Evolutionary conservation across 2,888 invertebrate species (phyloP), one percentile per base, ranked within the genome.

Genomic region (Polyommatus iphigenia): DNA sequence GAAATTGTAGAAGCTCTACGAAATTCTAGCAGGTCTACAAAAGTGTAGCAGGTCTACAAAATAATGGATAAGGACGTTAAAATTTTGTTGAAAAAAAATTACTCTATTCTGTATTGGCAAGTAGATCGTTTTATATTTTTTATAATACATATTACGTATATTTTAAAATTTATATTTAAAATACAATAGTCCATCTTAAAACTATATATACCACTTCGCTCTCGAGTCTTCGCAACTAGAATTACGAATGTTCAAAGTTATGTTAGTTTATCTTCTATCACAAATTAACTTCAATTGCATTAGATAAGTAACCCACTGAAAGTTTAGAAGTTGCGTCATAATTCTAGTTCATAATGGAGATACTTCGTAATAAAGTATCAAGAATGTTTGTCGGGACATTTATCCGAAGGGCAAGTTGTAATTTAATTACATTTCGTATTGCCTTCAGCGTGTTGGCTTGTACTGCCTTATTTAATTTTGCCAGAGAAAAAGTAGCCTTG

Each of bases 361-460:
- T 72, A 72, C 36, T 72, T 20, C 36, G 72, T 72, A 72, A 72
- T 41, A 72, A 72, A 72, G 41, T 72, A 72, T 72, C 72, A 72
- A 72, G 72, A 72, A 72, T 72, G 41, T 72, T 71, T 72, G 20
- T 72, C 41, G 20, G 62, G 62, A 29, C 67, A 32, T 62, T 62
- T 62, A 10, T 67, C 67, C 29, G 18, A 67, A 67, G 67, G 67
- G 67, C 18, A 67, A 67, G 4, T 67, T 67, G 29, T 67, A 67
- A 67, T 67, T 67, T 67, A 67, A 67, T 67, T 59, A 59, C 20
- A 20, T 24, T 67, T 67, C 67, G 18, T 29, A 67, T 67, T 32
- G 67, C 67, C 67, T 32, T 67, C 29, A 67, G 67, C 67, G 67
- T 32, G 13, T 67, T 29, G 15, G 67, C 67, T 29, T 32, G 67